phyloP scores from a whole-genome alignment of 2,113 vertebrate species.

The Calypte anna region DNA sequence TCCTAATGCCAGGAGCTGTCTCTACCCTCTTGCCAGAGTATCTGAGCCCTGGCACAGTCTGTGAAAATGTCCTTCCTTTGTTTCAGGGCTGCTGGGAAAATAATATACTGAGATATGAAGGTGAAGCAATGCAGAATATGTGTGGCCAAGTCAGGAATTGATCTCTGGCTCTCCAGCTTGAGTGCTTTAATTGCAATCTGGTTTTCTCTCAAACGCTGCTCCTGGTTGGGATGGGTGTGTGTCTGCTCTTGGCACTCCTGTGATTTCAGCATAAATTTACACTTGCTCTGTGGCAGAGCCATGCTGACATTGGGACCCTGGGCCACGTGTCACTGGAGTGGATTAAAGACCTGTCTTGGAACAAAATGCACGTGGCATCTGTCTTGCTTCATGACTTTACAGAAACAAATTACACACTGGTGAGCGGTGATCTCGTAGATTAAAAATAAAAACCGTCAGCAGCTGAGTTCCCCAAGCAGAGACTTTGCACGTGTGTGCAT shows the following conservation, averaged over 20 bases:
- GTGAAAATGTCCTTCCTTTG: background rate
- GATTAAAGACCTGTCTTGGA: conserved; percentile 6
- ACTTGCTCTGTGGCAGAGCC: background rate
- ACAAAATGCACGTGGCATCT: background rate
- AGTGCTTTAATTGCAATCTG: conserved; percentile 1
- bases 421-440: background rate
- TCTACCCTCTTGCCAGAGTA: background rate
- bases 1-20: background rate
- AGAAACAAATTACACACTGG: background rate
- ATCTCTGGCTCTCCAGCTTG: background rate
- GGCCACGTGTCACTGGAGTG: conserved; percentile 4
- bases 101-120: background rate
- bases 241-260: background rate
- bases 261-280: background rate
- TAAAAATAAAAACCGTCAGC: conserved; percentile 18
- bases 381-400: conserved; percentile 28
- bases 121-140: background rate
- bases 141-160: background rate
- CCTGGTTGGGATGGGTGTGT: background rate
- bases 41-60: background rate
- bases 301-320: background rate
- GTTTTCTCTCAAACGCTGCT: background rate
- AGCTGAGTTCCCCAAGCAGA: background rate
- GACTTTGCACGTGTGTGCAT: background rate
- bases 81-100: background rate